Evolutionary conservation across 2,113 vertebrate species (phyloP).

Genomic region (Tylochromis polylepis): DNA sequence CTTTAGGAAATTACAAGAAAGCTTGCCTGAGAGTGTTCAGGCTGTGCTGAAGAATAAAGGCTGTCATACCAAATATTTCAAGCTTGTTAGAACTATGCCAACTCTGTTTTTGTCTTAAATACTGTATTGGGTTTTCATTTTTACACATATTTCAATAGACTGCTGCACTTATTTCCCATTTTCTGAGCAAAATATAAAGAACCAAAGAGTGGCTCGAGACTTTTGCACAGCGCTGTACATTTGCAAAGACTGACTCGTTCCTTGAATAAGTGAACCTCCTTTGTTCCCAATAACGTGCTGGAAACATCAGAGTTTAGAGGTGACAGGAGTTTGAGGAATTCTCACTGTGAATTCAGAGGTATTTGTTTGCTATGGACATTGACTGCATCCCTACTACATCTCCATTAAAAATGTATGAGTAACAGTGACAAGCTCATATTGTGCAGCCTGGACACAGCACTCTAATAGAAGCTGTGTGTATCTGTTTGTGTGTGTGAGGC

Average conservation of each 20-base stretch:
- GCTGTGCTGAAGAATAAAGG: background rate
- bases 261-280: background rate
- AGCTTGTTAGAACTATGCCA: background rate
- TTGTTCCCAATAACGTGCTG: background rate
- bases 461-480: slow-evolving; percentile 22
- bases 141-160: background rate
- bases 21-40: background rate
- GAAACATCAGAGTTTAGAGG: background rate
- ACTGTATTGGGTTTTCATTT: accelerated
- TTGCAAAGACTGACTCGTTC: background rate
- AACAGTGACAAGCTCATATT: slow-evolving; percentile 25
- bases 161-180: background rate
- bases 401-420: slow-evolving; percentile 53
- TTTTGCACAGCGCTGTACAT: background rate
- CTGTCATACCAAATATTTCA: background rate
- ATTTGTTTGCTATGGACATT: slow-evolving; percentile 38
- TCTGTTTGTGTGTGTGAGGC: background rate
- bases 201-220: background rate
- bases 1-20: background rate
- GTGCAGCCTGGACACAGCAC: slow-evolving; percentile 2
- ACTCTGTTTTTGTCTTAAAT: background rate
- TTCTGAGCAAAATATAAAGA: background rate
- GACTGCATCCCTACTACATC: slow-evolving; percentile 17
- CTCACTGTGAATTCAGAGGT: slow-evolving; percentile 25
- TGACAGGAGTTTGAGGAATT: slow-evolving; percentile 12